Evolutionary conservation across 2,888 invertebrate species (phyloP).

Genomic region (Platypus cylindrus): DNA sequence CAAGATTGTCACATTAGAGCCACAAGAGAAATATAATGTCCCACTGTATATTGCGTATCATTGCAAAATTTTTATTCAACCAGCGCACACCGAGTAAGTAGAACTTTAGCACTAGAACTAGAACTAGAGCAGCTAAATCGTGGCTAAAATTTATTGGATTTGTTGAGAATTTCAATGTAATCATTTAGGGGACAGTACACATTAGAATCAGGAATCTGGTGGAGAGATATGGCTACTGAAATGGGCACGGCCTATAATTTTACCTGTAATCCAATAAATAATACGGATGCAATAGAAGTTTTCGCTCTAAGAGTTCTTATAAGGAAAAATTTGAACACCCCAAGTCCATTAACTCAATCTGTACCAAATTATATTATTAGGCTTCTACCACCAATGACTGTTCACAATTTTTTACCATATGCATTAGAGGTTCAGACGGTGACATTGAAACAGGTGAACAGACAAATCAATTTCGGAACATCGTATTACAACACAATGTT

Average conservation of each 20-base stretch:
- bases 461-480: neutral
- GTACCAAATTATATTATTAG: conserved; percentile 62
- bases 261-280: conserved; percentile 52
- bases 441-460: conserved; percentile 28
- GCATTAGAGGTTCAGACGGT: conserved; percentile 48
- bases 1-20: conserved; percentile 57
- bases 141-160: too few relatives aligned
- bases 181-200: conserved; percentile 50
- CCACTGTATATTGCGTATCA: conserved; percentile 72
- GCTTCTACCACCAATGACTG: conserved; percentile 57
- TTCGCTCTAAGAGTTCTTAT: conserved; percentile 52
- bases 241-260: conserved; percentile 53
- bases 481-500: too few relatives aligned
- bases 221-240: conserved; percentile 62
- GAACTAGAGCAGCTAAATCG: too few relatives aligned
- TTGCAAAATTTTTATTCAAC: conserved; percentile 61
- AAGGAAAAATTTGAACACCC: conserved; percentile 26
- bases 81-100: conserved; percentile 58
- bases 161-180: too few relatives aligned
- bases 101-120: conserved; percentile 2
- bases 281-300: conserved; percentile 44
- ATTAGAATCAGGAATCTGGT: conserved; percentile 62
- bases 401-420: conserved; percentile 68
- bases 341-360: conserved; percentile 26
- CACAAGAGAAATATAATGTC: conserved; percentile 60